Base-by-base conservation (phyloP, 2,797 vertebrate genomes). In the Acanthiza pusilla region DNA sequence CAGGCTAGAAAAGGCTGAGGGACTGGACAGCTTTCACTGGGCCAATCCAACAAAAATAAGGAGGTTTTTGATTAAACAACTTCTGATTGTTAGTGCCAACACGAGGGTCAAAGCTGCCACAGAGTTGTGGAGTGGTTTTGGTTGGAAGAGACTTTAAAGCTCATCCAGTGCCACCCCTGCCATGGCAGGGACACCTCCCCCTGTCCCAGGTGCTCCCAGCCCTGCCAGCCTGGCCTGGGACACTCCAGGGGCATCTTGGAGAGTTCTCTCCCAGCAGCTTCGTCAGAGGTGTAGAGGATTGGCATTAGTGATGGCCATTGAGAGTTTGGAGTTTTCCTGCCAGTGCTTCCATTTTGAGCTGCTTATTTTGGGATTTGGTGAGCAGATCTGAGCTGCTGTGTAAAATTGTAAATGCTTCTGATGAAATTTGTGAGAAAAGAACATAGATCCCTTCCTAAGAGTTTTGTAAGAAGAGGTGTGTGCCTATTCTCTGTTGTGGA, bases 321-420 rank as follows among this genome's bases (percentile, higher is more conserved):
- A 34, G 18, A 13, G 4, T 23, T 1, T 0, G 4, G n/a, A 1
- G 3, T 61, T 27, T 30, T 22, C 65, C 54, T 68, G 53, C 13
- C 54, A 5, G 5, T 38, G 10, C 30, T 73, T 32, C 21, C 27
- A 11, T 30, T 68, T 15, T 20, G 71, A n/a, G 2, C 17, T 30
- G 38, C 40, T 12, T 50, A 6, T 62, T 47, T 30, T 62, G 60
- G 65, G 40, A 43, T 29, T 79, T 0, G 0, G 20, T 43, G 75
- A 54, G n/a, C 48, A 14, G 23, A 20, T n/a, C 66, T 26, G 9
- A 76, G 50, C 48, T 50, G 27, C 14, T 66, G 55, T 43, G 3
- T 51, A 9, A 63, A 83, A 57, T 1, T 55, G 38, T 43, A 77
- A 73, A 40, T 51, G 65, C 32, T 76, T 42, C 79, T 54, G 51